Base-by-base conservation (phyloP, 2,113 vertebrate species). In the Pantherophis guttatus region DNA sequence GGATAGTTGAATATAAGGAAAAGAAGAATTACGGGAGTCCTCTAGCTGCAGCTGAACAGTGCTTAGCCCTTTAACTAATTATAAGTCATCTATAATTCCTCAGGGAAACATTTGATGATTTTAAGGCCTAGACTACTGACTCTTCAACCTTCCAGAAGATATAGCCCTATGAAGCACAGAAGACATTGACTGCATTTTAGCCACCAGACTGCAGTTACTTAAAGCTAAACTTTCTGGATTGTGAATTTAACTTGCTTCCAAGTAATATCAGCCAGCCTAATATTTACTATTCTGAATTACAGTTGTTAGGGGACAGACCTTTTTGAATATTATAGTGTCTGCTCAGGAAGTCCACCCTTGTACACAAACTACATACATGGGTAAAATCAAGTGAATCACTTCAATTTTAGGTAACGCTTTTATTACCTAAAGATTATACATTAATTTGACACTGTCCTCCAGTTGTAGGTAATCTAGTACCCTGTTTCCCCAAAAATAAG, bases 131-230 rank as follows among this genome's bases (percentile, higher is more conserved):
- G 23, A 87, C 93, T 53, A 86, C 17, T 90, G 86, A 53, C n/a
- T 94, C 86, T 89, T 93, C 93, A 94, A 93, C 0, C 0, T 93
- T 87, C 29, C 58, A 88, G 90, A 91, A 95, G 94, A 91, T 8
- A 29, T 48, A 92, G 87, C 52, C 48, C 88, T 95, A 95, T 89
- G 52, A 93, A 93, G 94, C 54, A 54, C 81, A 92, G 65, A 17
- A 88, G 94, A 81, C 1, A 81, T 94, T 55, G 86, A 70, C 0
- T 0, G 62, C 50, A 93, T 1, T 91, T 94, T 4, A 91, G 0
- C 44, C 58, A 70, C 53, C 5, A 0, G 65, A 57, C 57, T 24
- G 88, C 62, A 90, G 33, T 86, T 62, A 53, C n/a, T 90, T 89
- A 93, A 33, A 85, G 90, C n/a, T 50, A 86, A 86, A 58, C 39